A percentile compares a stretch with the other conserved stretches of the same genome.
Evolutionary conservation across 2,888 invertebrate genomes (phyloP).

Genomic region (Odontomyia ornata): DNA sequence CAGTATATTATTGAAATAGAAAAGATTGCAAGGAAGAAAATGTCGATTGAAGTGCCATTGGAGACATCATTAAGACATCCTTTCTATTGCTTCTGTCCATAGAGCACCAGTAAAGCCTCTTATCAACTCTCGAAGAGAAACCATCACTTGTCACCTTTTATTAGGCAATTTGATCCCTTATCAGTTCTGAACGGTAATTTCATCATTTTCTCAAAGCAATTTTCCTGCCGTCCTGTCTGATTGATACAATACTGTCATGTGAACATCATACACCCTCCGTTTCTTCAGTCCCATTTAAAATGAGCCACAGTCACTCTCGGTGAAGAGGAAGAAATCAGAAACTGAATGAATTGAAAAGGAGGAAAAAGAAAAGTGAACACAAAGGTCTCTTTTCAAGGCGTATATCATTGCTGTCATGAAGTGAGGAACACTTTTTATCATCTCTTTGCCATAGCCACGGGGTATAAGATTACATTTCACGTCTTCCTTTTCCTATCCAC

Average conservation of each 20-base stretch:
- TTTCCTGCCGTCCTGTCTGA: slow-evolving; percentile 17
- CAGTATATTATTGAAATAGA: too few species aligned
- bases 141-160: slow-evolving; percentile 21
- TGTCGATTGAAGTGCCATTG: too few species aligned
- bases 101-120: too few species aligned
- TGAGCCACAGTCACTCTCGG: background rate
- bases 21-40: too few species aligned
- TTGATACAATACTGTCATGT: slow-evolving; percentile 14
- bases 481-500: background rate
- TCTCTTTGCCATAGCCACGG: slow-evolving; percentile 8
- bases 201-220: slow-evolving; percentile 13
- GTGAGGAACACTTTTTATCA: slow-evolving; percentile 18
- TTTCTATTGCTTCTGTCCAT: too few species aligned
- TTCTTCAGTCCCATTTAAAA: slow-evolving; percentile 9
- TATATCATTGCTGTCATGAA: slow-evolving; percentile 37
- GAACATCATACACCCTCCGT: background rate
- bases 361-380: slow-evolving; percentile 8
- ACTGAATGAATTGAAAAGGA: background rate
- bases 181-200: slow-evolving; percentile 15
- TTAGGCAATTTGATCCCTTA: slow-evolving; percentile 18
- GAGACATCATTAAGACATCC: too few species aligned
- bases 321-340: background rate
- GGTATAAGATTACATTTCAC: slow-evolving; percentile 25
- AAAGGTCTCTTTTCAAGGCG: slow-evolving; percentile 8
- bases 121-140: too few species aligned